Percentiles rank a stretch among this genome's conserved stretches.
phyloP scores from a whole-genome alignment of 2,888 invertebrate genomes.

The Tupiocoris notatus region DNA sequence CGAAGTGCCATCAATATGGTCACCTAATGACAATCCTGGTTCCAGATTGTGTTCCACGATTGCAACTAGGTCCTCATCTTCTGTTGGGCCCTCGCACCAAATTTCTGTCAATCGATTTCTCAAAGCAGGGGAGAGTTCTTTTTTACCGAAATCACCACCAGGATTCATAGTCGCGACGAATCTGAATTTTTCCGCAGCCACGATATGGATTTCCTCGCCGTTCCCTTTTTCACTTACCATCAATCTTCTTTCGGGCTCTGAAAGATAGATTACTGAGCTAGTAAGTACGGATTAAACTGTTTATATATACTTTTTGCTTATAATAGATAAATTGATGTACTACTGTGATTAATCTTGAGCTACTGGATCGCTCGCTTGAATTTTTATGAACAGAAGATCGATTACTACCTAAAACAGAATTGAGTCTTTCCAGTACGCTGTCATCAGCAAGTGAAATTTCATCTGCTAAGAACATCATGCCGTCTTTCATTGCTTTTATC shows the following conservation, averaged over 20 bases:
- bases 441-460: slow-evolving; percentile 99
- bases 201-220: slow-evolving; percentile 57
- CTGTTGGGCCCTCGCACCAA: slow-evolving; percentile 84
- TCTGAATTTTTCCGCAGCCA: slow-evolving; percentile 73
- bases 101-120: slow-evolving; percentile 98
- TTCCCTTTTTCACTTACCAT: slow-evolving; percentile 80
- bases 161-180: slow-evolving; percentile 99
- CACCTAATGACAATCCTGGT: slow-evolving; percentile 58
- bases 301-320: too few species aligned
- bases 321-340: too few species aligned
- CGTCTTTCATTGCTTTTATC: slow-evolving; percentile 83
- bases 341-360: too few species aligned
- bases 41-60: slow-evolving; percentile 80
- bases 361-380: too few species aligned
- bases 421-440: slow-evolving; percentile 93
- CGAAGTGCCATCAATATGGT: slow-evolving; percentile 59
- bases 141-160: slow-evolving; percentile 98
- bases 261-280: too few species aligned
- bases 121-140: slow-evolving; percentile 95
- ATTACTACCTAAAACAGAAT: slow-evolving; percentile 74
- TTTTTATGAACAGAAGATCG: too few species aligned
- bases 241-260: slow-evolving; percentile 86
- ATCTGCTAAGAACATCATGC: slow-evolving; percentile 89
- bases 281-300: too few species aligned
- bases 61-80: slow-evolving; percentile 69